These are phyloP conservation scores for Parauchenoglanis punctatus DNA, from an alignment of 2,797 vertebrate species.

Conservation along the genomic window DNA sequence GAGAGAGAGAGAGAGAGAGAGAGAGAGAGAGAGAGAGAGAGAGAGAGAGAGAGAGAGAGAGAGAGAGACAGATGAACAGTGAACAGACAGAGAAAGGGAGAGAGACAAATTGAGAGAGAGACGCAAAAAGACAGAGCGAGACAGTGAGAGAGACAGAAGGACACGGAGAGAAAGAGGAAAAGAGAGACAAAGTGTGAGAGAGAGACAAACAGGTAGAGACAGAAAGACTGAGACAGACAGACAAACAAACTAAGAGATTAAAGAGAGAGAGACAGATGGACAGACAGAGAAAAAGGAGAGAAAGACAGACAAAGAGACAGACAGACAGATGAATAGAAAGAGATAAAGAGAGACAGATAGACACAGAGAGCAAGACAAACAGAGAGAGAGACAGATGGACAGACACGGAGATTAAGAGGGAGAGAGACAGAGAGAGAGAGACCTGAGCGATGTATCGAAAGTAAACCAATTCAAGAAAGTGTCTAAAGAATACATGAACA, in stretches of 20 bases:
- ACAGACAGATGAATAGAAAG: not conserved
- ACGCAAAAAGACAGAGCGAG: too few relatives aligned
- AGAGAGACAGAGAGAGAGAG: too few relatives aligned
- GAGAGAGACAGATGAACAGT: not conserved
- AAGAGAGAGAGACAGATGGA: not conserved
- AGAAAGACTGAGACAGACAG: not conserved
- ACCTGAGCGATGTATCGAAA: too few relatives aligned
- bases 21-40: not conserved
- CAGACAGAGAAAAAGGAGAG: not conserved
- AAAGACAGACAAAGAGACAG: not conserved
- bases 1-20: not conserved
- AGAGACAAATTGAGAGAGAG: not conserved
- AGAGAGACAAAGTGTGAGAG: not conserved
- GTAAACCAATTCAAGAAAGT: too few relatives aligned
- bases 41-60: too few relatives aligned
- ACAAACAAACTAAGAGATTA: not conserved
- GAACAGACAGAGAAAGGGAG: not conserved
- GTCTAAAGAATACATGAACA: too few relatives aligned
- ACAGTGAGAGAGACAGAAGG: not conserved
- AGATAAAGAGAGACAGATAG: not conserved
- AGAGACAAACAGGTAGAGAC: not conserved
- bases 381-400: not conserved
- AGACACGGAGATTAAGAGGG: not conserved
- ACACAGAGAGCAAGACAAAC: not conserved
- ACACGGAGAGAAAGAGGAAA: not conserved